phyloP scores from a whole-genome alignment of 2,797 vertebrate species.

The Sebastes iracundus region DNA sequence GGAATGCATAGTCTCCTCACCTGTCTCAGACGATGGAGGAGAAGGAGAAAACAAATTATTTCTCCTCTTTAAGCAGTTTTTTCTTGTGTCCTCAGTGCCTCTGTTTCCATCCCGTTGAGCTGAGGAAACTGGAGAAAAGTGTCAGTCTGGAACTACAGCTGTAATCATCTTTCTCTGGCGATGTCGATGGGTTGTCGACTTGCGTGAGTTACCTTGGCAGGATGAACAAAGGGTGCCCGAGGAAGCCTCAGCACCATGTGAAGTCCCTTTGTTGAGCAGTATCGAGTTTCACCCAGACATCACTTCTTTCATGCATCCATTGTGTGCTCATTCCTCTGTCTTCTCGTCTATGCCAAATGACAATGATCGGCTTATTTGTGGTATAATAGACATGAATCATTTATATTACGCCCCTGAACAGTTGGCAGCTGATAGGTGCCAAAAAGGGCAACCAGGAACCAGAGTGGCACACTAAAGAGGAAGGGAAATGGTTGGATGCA shows the following conservation, averaged over 20 bases:
- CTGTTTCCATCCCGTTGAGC: constrained; percentile 43
- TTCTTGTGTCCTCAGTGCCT: constrained; percentile 14
- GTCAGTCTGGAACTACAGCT: constrained; percentile 45
- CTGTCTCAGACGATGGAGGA: constrained; percentile 51
- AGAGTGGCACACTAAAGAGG: not conserved
- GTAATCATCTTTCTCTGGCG: constrained; percentile 45
- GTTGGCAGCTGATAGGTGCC: constrained; percentile 9
- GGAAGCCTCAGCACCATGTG: constrained; percentile 24
- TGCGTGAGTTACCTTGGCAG: constrained; percentile 49
- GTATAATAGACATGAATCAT: constrained; percentile 40
- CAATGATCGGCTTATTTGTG: constrained; percentile 27
- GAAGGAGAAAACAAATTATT: constrained; percentile 57
- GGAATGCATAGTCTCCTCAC: constrained; percentile 38
- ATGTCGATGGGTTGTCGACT: constrained; percentile 36
- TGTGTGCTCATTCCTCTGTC: constrained; percentile 10
- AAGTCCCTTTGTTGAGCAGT: constrained; percentile 46
- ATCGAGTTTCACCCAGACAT: constrained; percentile 31
- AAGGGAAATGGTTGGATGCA: not conserved
- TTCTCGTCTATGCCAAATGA: constrained; percentile 29
- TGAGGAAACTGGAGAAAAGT: constrained; percentile 9
- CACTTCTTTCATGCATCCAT: constrained; percentile 30
- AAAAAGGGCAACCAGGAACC: constrained; percentile 13
- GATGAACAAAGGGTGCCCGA: constrained; percentile 50
- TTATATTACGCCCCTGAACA: constrained; percentile 14
- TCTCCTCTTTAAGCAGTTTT: constrained; percentile 7